Percentiles rank a stretch among this genome's conserved stretches.
These are phyloP conservation scores for Calameuta pallipes DNA, from an alignment of 2,888 invertebrate species.

Conservation along the genomic window DNA sequence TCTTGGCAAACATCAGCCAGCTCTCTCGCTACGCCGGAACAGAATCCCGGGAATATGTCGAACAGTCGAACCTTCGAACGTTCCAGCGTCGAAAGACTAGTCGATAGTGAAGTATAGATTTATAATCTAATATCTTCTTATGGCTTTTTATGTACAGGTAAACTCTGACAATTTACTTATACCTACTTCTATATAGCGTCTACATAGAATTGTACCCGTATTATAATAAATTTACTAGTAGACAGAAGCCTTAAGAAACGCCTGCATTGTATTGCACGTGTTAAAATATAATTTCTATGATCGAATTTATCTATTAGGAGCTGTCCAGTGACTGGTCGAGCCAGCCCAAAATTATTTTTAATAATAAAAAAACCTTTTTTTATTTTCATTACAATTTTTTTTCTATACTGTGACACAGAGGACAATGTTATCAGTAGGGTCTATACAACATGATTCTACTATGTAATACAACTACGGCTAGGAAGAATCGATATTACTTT, in stretches of 20 bases:
- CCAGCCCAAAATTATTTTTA: not conserved
- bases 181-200: not conserved
- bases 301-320: too few species aligned
- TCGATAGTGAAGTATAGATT: constrained; percentile 4
- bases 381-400: not conserved
- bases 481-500: not conserved
- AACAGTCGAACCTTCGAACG: constrained; percentile 3
- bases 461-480: not conserved
- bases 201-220: not conserved
- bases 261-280: too few species aligned
- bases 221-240: not conserved
- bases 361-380: not conserved
- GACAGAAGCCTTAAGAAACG: too few species aligned
- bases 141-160: not conserved
- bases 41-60: constrained; percentile 42
- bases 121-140: not conserved
- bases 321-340: too few species aligned
- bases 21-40: constrained; percentile 40
- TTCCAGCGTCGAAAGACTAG: constrained; percentile 6
- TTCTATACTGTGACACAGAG: not conserved
- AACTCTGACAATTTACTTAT: not conserved
- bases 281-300: too few species aligned
- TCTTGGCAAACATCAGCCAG: constrained; percentile 55
- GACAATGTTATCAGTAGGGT: not conserved
- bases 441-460: not conserved